Evolutionary conservation across 2,797 vertebrate species (phyloP).

Genomic region (Thamnophis elegans): DNA sequence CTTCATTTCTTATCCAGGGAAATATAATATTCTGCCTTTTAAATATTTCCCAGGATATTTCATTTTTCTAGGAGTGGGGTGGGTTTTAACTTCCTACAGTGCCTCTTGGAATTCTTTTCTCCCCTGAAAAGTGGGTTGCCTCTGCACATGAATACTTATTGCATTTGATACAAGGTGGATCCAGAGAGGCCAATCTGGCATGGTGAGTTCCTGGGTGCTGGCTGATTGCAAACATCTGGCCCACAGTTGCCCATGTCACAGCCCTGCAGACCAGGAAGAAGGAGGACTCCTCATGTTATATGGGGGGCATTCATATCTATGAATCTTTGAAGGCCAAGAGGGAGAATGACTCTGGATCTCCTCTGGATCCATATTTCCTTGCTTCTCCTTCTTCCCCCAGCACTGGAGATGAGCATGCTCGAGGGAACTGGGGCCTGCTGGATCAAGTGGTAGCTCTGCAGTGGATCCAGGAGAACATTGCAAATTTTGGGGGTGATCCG

Average conservation of each 20-base stretch:
- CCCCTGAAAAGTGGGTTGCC: background rate
- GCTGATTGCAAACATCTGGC: background rate
- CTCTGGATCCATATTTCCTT: background rate
- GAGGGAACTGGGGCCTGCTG: constrained; percentile 81
- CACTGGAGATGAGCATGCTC: constrained; percentile 75
- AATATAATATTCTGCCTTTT: no score
- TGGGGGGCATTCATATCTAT: background rate
- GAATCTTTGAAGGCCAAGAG: background rate
- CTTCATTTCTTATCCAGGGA: no score
- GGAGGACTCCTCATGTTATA: background rate
- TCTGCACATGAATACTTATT: background rate
- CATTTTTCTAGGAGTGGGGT: no score
- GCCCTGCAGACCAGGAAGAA: background rate
- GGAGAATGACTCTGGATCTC: background rate
- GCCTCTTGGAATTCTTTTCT: background rate
- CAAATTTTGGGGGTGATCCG: constrained; percentile 71
- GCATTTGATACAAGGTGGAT: background rate
- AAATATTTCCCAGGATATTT: no score
- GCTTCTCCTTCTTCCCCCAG: constrained; percentile 50
- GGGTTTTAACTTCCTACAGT: no score
- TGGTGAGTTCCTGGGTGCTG: background rate
- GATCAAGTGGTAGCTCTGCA: constrained; percentile 80
- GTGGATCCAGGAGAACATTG: constrained; percentile 81
- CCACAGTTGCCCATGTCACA: background rate
- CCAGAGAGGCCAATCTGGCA: background rate